These are phyloP conservation scores for Valencia hispanica DNA, from an alignment of 2,797 vertebrate genomes.

Conservation along the genomic window DNA sequence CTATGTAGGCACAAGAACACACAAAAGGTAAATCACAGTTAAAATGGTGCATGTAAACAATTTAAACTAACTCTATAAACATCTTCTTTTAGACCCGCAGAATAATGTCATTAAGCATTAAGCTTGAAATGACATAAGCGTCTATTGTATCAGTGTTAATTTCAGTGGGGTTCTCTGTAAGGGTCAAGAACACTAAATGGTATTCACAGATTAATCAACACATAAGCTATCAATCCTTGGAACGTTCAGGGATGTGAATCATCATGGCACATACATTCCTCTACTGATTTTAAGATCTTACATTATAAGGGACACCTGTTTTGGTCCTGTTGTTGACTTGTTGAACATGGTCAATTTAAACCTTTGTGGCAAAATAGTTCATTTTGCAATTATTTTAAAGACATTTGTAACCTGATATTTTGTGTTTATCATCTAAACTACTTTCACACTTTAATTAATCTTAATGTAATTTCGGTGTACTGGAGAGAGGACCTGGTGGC, in stretches of 20 bases:
- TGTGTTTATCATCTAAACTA: neutral
- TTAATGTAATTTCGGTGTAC: conserved; percentile 4
- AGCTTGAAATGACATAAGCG: neutral
- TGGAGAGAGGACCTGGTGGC: neutral
- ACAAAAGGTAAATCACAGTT: conserved; percentile 31
- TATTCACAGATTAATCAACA: conserved; percentile 73
- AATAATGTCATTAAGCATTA: neutral
- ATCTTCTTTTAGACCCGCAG: conserved; percentile 13
- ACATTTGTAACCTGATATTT: neutral
- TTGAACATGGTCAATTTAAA: conserved; percentile 5
- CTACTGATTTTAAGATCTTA: conserved; percentile 3
- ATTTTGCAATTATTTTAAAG: neutral
- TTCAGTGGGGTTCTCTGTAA: conserved; percentile 22
- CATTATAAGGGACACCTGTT: conserved; percentile 3
- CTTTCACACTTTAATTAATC: neutral
- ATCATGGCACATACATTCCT: conserved; percentile 11
- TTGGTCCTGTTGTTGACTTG: neutral
- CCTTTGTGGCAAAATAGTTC: neutral
- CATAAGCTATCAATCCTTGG: conserved; percentile 55
- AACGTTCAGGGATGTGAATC: conserved; percentile 30
- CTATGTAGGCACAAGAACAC: conserved; percentile 5
- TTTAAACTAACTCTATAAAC: neutral
- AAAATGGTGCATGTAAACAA: conserved; percentile 22
- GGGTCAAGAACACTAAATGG: conserved; percentile 78
- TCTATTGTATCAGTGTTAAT: conserved; percentile 17